These are phyloP conservation scores for Eueides isabella DNA, from an alignment of 1,140 invertebrate genomes.

Conservation along the genomic window DNA sequence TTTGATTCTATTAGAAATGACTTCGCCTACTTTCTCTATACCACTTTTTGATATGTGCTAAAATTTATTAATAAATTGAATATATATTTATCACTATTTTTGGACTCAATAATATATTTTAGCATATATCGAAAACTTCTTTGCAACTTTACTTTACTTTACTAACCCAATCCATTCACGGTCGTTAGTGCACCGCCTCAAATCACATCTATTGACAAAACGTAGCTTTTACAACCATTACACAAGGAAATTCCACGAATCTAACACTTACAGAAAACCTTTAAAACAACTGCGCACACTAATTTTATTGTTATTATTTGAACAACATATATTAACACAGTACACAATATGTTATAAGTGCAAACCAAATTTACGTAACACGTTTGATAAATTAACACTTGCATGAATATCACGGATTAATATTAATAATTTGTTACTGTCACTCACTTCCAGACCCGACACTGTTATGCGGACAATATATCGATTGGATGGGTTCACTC, in stretches of 20 bases:
- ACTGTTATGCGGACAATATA: conserved; percentile 28
- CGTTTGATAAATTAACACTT: conserved; percentile 62
- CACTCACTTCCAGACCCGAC: conserved; percentile 33
- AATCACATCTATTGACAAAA: conserved; percentile 67
- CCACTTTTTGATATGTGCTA: conserved; percentile 72
- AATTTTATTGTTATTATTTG: conserved; percentile 23
- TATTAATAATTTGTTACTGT: conserved; percentile 32
- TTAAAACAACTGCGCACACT: conserved; percentile 31
- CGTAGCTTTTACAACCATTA: conserved; percentile 65
- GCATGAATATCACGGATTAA: conserved; percentile 63
- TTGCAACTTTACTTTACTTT: conserved; percentile 65
- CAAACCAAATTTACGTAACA: conserved; percentile 57
- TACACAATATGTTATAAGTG: conserved; percentile 49
- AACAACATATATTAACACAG: conserved; percentile 37
- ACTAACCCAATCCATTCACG: conserved; percentile 71
- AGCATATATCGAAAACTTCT: conserved; percentile 69
- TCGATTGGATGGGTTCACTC: conserved; percentile 28
- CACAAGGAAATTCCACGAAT: conserved; percentile 80
- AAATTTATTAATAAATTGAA: conserved; percentile 29
- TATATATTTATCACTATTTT: not conserved
- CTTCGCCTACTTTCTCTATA: conserved; percentile 74
- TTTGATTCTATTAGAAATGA: conserved; percentile 86
- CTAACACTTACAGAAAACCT: conserved; percentile 51
- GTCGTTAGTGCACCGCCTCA: conserved; percentile 75
- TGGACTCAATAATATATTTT: conserved; percentile 31